Conservation (phyloP, 1,140 invertebrate species). For the Formica selysi region DNA sequence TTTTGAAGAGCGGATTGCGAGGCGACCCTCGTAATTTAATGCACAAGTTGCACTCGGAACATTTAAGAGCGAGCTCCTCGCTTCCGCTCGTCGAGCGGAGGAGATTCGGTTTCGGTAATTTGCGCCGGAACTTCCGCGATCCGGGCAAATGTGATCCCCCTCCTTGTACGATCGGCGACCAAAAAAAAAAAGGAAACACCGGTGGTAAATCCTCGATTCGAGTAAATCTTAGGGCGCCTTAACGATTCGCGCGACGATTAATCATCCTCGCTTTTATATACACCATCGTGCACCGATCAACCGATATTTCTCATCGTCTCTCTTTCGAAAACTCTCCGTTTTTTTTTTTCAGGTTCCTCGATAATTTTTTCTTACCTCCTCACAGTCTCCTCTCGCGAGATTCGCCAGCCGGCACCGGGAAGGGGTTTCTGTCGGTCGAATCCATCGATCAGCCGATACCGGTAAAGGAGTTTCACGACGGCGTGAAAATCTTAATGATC, state of each 20-base stretch:
- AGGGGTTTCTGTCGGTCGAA: conserved; percentile 75
- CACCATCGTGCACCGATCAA: conserved; percentile 77
- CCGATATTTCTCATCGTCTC: conserved; percentile 49
- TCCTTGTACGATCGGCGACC: conserved; percentile 10
- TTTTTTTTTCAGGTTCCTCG: conserved; percentile 73
- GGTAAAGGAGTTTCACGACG: conserved; percentile 84
- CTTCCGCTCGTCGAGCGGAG: conserved; percentile 62
- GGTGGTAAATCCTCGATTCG: conserved; percentile 63
- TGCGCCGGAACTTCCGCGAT: conserved; percentile 64
- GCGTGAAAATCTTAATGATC: conserved; percentile 85
- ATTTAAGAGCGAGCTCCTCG: conserved; percentile 40
- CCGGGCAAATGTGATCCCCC: conserved; percentile 27
- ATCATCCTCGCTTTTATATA: conserved; percentile 83
- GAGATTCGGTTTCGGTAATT: conserved; percentile 75
- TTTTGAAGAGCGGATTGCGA: conserved; percentile 35
- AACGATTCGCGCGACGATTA: conserved; percentile 82
- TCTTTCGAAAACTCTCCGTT: conserved; percentile 77
- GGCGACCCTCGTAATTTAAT: conserved; percentile 60
- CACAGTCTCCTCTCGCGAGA: conserved; percentile 70
- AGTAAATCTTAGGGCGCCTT: conserved; percentile 72
- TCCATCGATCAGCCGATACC: conserved; percentile 82
- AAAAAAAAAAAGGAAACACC: conserved; percentile 60
- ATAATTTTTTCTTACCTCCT: conserved; percentile 42
- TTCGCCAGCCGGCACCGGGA: conserved; percentile 67
- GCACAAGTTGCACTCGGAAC: conserved; percentile 62